These are phyloP conservation scores for Mustelus asterias DNA, from an alignment of 2,113 vertebrate genomes.

Conservation along the genomic window DNA sequence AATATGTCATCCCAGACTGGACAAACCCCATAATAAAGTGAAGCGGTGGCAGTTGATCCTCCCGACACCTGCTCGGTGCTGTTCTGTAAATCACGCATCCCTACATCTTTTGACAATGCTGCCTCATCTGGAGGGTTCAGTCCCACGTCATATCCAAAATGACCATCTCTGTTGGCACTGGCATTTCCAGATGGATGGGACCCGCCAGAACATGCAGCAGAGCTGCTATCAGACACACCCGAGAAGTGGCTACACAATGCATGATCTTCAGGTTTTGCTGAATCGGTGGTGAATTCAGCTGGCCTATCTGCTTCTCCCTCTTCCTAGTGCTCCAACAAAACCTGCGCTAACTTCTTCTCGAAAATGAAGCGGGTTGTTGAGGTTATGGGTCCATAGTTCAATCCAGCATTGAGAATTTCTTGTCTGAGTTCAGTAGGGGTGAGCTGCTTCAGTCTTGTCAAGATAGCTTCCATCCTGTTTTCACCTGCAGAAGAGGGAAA, in stretches of 20 bases:
- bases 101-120: slow-evolving; percentile 46
- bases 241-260: not conserved
- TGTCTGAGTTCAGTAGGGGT: slow-evolving; percentile 74
- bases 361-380: slow-evolving; percentile 83
- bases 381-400: slow-evolving; percentile 89
- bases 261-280: not conserved
- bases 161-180: slow-evolving; percentile 60
- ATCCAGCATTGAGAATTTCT: slow-evolving; percentile 72
- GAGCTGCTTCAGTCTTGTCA: slow-evolving; percentile 71
- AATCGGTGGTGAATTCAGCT: slow-evolving; percentile 39
- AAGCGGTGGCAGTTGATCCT: slow-evolving; percentile 53
- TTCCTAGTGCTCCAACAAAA: slow-evolving; percentile 61
- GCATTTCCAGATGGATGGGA: not conserved
- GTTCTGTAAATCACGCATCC: slow-evolving; percentile 44
- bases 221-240: not conserved
- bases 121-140: slow-evolving; percentile 84
- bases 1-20: slow-evolving; percentile 75
- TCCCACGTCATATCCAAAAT: slow-evolving; percentile 80
- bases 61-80: slow-evolving; percentile 48
- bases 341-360: slow-evolving; percentile 82
- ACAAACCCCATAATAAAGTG: slow-evolving; percentile 79
- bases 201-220: not conserved
- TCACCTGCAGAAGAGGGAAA: slow-evolving; percentile 44
- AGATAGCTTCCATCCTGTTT: slow-evolving; percentile 79
- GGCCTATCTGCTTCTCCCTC: slow-evolving; percentile 38